Evolutionary conservation across 1,140 invertebrate species (phyloP).

Genomic region (Carposina sasakii): DNA sequence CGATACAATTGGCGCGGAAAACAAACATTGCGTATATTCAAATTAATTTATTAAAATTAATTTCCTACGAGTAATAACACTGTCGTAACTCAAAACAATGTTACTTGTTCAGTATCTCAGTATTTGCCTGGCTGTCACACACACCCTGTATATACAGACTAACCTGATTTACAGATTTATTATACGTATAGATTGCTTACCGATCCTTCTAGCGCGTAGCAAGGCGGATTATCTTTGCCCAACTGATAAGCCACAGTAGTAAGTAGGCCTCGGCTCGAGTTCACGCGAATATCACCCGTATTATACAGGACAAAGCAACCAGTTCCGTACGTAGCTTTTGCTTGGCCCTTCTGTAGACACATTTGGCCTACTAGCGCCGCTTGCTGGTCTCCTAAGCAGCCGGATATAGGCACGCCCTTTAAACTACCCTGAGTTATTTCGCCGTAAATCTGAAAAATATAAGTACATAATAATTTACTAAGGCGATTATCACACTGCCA

Average conservation of each 20-base stretch:
- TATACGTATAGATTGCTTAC: constrained; percentile 60
- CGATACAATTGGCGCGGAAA: too few relatives aligned
- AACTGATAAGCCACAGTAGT: constrained; percentile 97
- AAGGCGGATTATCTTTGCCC: constrained; percentile 81
- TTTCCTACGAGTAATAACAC: too few relatives aligned
- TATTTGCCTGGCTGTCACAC: too few relatives aligned
- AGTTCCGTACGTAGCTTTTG: constrained; percentile 97
- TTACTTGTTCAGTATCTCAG: too few relatives aligned
- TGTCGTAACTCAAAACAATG: too few relatives aligned
- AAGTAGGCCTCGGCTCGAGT: constrained; percentile 89
- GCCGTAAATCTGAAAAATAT: constrained; percentile 84
- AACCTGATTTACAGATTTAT: neutral
- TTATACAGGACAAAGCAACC: constrained; percentile 98
- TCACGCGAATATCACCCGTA: constrained; percentile 87
- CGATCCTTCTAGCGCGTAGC: constrained; percentile 95
- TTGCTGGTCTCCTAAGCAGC: constrained; percentile 95
- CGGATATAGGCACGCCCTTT: constrained; percentile 83
- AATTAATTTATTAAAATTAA: too few relatives aligned
- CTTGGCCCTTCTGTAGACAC: constrained; percentile 90
- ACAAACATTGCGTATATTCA: too few relatives aligned
- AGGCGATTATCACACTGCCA: neutral
- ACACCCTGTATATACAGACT: too few relatives aligned
- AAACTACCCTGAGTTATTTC: constrained; percentile 77
- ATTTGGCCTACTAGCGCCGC: constrained; percentile 95
- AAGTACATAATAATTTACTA: neutral